These are phyloP conservation scores for Dinomys branickii DNA, from an alignment of 2,113 vertebrate species.

Conservation along the genomic window DNA sequence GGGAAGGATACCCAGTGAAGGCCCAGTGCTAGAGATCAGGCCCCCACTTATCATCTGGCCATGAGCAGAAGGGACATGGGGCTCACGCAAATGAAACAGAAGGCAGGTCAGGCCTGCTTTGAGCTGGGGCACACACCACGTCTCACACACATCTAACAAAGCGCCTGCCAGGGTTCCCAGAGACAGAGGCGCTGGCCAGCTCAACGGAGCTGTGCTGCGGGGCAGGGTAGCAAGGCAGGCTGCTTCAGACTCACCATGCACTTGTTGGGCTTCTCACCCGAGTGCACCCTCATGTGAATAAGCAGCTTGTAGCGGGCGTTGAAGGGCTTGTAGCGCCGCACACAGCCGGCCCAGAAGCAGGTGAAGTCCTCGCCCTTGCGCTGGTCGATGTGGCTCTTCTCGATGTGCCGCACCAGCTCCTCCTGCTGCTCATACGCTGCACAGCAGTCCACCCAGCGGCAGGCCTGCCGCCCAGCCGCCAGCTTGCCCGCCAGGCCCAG, in stretches of 20 bases:
- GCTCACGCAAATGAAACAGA: not conserved
- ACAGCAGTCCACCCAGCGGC: constrained; percentile 99
- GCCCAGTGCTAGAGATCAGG: accelerated
- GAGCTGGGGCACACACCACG: not conserved
- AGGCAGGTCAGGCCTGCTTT: not conserved
- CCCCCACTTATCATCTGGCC: not conserved
- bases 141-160: not conserved
- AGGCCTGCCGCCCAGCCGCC: constrained; percentile 85
- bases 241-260: constrained; percentile 94
- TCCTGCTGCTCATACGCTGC: constrained; percentile 97
- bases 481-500: constrained; percentile 50
- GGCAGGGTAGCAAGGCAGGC: not conserved
- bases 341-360: constrained; percentile 98
- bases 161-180: not conserved
- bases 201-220: not conserved
- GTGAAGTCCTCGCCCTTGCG: constrained; percentile 99
- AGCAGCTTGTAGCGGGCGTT: constrained; percentile 99
- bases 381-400: constrained; percentile 99
- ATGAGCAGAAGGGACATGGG: not conserved
- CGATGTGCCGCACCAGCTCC: constrained; percentile 98
- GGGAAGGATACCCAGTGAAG: not conserved
- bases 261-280: constrained; percentile 99
- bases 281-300: constrained; percentile 99
- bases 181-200: not conserved
- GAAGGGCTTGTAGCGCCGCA: constrained; percentile 98